phyloP scores from a whole-genome alignment of 1,140 invertebrate species.

The Aphidius ervi region DNA sequence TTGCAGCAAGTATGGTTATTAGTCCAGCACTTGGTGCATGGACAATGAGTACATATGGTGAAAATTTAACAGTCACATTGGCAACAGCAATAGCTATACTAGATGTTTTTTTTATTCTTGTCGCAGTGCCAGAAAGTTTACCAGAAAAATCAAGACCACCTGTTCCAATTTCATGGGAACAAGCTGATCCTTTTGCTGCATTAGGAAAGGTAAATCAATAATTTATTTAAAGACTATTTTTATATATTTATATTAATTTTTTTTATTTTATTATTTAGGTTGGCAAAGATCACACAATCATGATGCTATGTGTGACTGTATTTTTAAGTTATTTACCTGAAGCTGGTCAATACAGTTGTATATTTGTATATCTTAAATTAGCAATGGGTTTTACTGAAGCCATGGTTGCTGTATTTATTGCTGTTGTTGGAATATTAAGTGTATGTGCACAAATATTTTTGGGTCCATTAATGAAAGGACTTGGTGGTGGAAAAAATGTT shows the following conservation, averaged over 20 bases:
- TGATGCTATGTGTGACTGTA: slow-evolving; percentile 95
- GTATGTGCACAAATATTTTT: slow-evolving; percentile 92
- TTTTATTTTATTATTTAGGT: slow-evolving; percentile 59
- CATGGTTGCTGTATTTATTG: slow-evolving; percentile 97
- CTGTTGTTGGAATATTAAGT: slow-evolving; percentile 92
- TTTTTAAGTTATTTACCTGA: slow-evolving; percentile 99
- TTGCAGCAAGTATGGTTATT: slow-evolving; percentile 97
- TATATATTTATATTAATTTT: not conserved
- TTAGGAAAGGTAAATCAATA: slow-evolving; percentile 55
- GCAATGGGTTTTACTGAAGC: slow-evolving; percentile 95
- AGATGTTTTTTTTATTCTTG: slow-evolving; percentile 97
- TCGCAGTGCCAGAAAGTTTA: slow-evolving; percentile 95
- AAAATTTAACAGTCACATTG: slow-evolving; percentile 91
- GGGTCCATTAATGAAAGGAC: slow-evolving; percentile 82
- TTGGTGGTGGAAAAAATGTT: slow-evolving; percentile 88
- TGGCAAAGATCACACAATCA: slow-evolving; percentile 91
- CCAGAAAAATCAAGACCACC: slow-evolving; percentile 86
- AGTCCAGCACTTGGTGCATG: slow-evolving; percentile 95
- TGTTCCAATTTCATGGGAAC: slow-evolving; percentile 88
- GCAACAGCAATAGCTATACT: slow-evolving; percentile 92
- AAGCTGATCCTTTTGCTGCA: slow-evolving; percentile 92
- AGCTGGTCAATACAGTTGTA: slow-evolving; percentile 97
- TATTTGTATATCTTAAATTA: slow-evolving; percentile 98
- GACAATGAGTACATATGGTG: slow-evolving; percentile 83
- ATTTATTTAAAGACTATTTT: not conserved